These are phyloP conservation scores for Campopleginae sp. DNA, from an alignment of 2,888 invertebrate genomes.

Conservation along the genomic window DNA sequence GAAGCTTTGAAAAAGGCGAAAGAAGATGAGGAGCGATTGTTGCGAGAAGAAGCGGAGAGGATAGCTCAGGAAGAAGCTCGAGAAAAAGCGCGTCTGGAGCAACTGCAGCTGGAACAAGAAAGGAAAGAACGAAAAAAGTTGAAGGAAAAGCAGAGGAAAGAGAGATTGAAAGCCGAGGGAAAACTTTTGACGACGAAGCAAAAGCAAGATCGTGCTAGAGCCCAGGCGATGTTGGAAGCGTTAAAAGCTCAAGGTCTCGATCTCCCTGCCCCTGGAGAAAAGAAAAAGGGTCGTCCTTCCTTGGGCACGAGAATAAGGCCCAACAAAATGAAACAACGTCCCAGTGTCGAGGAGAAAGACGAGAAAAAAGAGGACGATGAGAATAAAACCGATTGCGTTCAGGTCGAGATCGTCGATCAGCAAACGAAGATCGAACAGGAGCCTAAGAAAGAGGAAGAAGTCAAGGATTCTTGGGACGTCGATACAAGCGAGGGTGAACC, in stretches of 20 bases:
- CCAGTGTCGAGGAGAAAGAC: constrained; percentile 86
- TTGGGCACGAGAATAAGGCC: constrained; percentile 91
- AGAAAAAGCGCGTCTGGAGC: constrained; percentile 90
- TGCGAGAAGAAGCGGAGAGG: constrained; percentile 92
- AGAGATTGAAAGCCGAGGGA: constrained; percentile 97
- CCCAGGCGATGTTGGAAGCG: constrained; percentile 94
- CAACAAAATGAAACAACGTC: constrained; percentile 88
- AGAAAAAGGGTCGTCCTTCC: constrained; percentile 85
- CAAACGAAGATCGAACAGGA: constrained; percentile 81
- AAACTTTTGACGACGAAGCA: constrained; percentile 97
- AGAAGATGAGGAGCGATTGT: constrained; percentile 93
- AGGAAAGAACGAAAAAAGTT: constrained; percentile 94
- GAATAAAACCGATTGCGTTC: constrained; percentile 76
- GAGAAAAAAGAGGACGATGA: constrained; percentile 84
- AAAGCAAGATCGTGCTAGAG: constrained; percentile 94
- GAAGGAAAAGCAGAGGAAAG: constrained; percentile 96
- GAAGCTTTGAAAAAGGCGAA: constrained; percentile 94
- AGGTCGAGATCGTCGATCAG: constrained; percentile 86
- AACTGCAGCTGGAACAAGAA: constrained; percentile 93
- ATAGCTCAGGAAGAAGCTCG: constrained; percentile 90
- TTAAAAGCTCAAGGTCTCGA: constrained; percentile 95
- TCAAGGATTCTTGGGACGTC: constrained; percentile 95
- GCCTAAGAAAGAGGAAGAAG: constrained; percentile 84
- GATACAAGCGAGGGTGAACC: constrained; percentile 88
- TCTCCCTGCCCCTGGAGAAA: constrained; percentile 90